A percentile compares a stretch with the other conserved stretches of the same genome.
Evolutionary conservation across 2,888 invertebrate species (phyloP).

Genomic region (Sesamia inferens): DNA sequence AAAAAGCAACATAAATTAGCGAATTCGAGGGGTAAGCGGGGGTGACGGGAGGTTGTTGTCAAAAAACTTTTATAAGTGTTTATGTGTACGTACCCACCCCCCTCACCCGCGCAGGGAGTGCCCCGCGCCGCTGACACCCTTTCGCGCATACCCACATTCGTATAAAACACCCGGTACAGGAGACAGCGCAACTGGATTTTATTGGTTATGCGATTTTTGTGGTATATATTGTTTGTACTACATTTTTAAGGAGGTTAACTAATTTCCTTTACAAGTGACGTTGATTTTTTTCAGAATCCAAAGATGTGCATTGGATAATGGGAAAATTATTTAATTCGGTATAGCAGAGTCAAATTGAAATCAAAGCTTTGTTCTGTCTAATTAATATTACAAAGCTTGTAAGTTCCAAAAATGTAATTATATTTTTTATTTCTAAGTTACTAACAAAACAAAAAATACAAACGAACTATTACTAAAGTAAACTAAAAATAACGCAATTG

Average conservation of each 20-base stretch:
- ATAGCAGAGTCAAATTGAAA: too few species aligned
- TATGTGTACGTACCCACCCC: slow-evolving; percentile 85
- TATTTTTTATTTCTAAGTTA: background rate
- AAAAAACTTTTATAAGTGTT: slow-evolving; percentile 90
- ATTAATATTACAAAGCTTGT: too few species aligned
- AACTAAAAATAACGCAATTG: background rate
- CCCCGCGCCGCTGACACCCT: slow-evolving; percentile 84
- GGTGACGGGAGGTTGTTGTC: slow-evolving; percentile 86
- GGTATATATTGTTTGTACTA: too few species aligned
- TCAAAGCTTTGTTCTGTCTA: too few species aligned
- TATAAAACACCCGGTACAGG: slow-evolving; percentile 82
- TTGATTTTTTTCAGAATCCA: too few species aligned
- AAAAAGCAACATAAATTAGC: slow-evolving; percentile 91
- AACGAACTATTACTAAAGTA: background rate
- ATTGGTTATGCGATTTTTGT: slow-evolving; percentile 7
- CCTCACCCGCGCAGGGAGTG: slow-evolving; percentile 66
- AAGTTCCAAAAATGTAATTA: too few species aligned
- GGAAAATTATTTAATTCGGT: too few species aligned
- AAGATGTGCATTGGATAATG: too few species aligned
- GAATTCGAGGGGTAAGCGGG: slow-evolving; percentile 84
- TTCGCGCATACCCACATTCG: slow-evolving; percentile 90
- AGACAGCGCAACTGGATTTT: slow-evolving; percentile 65
- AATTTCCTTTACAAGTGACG: background rate
- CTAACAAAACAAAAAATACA: background rate
- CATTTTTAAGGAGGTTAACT: background rate